Percentiles rank a stretch among this genome's conserved stretches.
phyloP scores from a whole-genome alignment of 92 coral and sea anemone genomes.

The Epizoanthus ramosus region DNA sequence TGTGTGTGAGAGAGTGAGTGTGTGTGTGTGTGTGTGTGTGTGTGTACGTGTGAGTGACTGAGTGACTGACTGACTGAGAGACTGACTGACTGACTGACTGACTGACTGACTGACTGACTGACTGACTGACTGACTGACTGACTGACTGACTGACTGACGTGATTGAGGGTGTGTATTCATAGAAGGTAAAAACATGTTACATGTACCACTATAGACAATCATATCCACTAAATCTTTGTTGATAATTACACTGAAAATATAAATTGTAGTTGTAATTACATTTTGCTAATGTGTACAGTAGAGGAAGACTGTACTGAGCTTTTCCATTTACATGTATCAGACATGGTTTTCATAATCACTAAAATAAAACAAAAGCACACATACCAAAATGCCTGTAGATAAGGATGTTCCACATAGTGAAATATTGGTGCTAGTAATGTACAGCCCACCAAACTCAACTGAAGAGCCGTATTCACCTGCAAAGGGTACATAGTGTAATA shows the following conservation, averaged over 20 bases:
- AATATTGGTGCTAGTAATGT: conserved; percentile 86
- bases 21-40: too few relatives aligned
- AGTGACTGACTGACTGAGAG: too few relatives aligned
- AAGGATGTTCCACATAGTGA: conserved; percentile 85
- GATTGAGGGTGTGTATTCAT: background rate
- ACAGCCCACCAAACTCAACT: conserved; percentile 82
- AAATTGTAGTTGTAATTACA: too few relatives aligned
- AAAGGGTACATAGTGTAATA: background rate
- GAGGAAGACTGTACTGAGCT: background rate
- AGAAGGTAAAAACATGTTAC: background rate
- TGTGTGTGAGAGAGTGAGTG: too few relatives aligned
- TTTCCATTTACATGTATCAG: background rate
- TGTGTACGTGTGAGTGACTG: too few relatives aligned
- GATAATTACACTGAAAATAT: too few relatives aligned
- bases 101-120: too few relatives aligned
- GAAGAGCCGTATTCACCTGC: conserved; percentile 89
- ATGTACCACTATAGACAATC: background rate
- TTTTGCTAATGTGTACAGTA: too few relatives aligned
- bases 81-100: too few relatives aligned
- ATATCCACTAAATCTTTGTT: too few relatives aligned
- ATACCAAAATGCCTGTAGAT: conserved; percentile 78
- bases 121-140: too few relatives aligned
- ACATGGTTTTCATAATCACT: background rate
- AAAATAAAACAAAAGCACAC: conserved; percentile 1
- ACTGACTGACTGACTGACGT: too few relatives aligned